phyloP scores from a whole-genome alignment of 64 coral and sea anemone species.

The Exaiptasia diaphana region DNA sequence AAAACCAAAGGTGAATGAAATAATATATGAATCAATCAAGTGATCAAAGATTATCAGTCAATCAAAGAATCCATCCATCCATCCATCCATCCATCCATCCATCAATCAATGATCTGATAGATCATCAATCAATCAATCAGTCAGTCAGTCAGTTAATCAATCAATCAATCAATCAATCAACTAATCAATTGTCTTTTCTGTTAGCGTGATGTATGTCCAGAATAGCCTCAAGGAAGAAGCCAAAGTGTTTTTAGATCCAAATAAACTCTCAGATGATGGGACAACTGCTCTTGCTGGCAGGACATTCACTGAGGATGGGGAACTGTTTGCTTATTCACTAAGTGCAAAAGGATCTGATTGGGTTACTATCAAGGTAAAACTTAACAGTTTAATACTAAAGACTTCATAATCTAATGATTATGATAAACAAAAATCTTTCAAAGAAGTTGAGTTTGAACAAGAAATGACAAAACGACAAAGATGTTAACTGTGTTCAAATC shows the following conservation, averaged over 20 bases:
- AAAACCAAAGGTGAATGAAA: constrained; percentile 91
- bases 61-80: too few species aligned
- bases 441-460: not conserved
- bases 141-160: too few species aligned
- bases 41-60: too few species aligned
- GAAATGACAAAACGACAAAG: too few species aligned
- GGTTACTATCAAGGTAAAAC: constrained; percentile 83
- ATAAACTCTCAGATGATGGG: constrained; percentile 92
- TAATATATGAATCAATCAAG: not conserved
- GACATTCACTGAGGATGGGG: constrained; percentile 85
- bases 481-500: too few species aligned
- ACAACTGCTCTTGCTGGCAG: constrained; percentile 68
- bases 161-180: not conserved
- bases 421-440: not conserved
- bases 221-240: constrained; percentile 51
- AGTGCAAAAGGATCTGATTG: constrained; percentile 89
- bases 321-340: constrained; percentile 77
- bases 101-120: too few species aligned
- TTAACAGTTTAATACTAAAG: too few species aligned
- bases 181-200: not conserved
- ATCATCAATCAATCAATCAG: too few species aligned
- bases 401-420: not conserved
- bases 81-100: too few species aligned
- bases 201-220: constrained; percentile 91
- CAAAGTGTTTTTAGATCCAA: constrained; percentile 88